phyloP scores from a whole-genome alignment of 2,888 invertebrate genomes.

The Crioceris asparagi region DNA sequence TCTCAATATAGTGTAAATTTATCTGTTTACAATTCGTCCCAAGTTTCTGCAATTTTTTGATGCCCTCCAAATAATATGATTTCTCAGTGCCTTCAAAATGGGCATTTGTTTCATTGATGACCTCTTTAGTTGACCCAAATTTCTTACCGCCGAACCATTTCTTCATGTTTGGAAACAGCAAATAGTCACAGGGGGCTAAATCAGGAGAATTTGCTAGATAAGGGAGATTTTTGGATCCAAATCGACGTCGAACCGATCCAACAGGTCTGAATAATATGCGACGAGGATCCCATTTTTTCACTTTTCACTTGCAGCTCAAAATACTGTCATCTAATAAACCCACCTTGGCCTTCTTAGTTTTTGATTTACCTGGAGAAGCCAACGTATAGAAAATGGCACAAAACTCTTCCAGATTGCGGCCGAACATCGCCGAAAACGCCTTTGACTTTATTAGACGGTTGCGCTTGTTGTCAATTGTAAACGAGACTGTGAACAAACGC shows the following conservation, averaged over 20 bases:
- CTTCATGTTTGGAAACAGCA: conserved; percentile 8
- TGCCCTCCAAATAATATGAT: conserved; percentile 6
- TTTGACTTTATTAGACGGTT: neutral
- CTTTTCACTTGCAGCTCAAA: neutral
- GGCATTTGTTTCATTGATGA: conserved; percentile 10
- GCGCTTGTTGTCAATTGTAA: neutral
- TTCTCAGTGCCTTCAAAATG: conserved; percentile 9
- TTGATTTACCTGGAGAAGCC: no score
- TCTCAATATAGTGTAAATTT: conserved; percentile 3
- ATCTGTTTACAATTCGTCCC: conserved; percentile 2
- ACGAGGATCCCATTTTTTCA: neutral
- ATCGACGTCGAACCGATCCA: neutral
- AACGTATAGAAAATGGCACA: neutral
- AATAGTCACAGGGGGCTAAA: no score
- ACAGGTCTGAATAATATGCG: neutral
- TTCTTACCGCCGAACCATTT: conserved; percentile 8
- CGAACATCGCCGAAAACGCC: neutral
- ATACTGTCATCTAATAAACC: neutral
- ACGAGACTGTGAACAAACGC: no score
- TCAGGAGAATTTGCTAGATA: no score
- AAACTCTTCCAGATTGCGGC: neutral
- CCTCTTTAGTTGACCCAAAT: conserved; percentile 7
- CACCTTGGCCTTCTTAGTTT: no score
- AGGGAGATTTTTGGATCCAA: no score
- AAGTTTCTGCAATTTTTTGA: conserved; percentile 7